phyloP scores from a whole-genome alignment of 2,888 invertebrate genomes.

The Auanema freiburgensis region DNA sequence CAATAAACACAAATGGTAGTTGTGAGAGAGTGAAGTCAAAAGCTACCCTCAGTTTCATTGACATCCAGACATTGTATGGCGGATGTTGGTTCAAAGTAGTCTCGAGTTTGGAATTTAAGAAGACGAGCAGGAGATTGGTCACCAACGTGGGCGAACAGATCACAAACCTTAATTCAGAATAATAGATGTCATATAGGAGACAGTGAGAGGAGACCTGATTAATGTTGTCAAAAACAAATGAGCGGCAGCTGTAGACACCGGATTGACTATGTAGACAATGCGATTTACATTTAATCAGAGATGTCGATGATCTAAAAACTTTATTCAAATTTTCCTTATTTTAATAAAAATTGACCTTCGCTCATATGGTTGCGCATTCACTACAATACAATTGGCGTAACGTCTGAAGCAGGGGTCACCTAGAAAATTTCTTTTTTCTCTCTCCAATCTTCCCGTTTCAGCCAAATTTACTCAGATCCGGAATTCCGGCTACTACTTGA shows the following conservation, averaged over 20 bases:
- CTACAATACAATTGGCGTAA: constrained; percentile 61
- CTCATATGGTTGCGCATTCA: constrained; percentile 64
- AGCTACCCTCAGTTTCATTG: constrained; percentile 9
- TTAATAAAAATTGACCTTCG: constrained; percentile 37
- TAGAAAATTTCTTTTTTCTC: constrained; percentile 16
- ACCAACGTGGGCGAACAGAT: constrained; percentile 64
- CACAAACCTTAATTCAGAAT: constrained; percentile 55
- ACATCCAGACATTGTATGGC: constrained; percentile 27
- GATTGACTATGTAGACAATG: constrained; percentile 58
- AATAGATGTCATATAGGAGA: too few relatives aligned
- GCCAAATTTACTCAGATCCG: constrained; percentile 50
- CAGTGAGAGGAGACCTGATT: too few relatives aligned
- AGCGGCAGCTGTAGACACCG: constrained; percentile 60
- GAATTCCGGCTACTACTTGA: constrained; percentile 54
- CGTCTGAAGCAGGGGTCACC: constrained; percentile 64
- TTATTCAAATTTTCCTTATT: neutral
- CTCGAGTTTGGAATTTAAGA: constrained; percentile 61
- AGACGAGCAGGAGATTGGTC: constrained; percentile 55
- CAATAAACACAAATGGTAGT: too few relatives aligned
- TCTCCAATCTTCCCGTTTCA: neutral
- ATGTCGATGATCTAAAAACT: constrained; percentile 32
- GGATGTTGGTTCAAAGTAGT: constrained; percentile 61
- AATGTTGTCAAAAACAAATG: constrained; percentile 63
- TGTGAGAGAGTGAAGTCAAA: constrained; percentile 10
- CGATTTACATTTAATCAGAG: constrained; percentile 56